These are phyloP conservation scores for Daubentonia madagascariensis DNA, from an alignment of 2,113 vertebrate species.

Conservation along the genomic window DNA sequence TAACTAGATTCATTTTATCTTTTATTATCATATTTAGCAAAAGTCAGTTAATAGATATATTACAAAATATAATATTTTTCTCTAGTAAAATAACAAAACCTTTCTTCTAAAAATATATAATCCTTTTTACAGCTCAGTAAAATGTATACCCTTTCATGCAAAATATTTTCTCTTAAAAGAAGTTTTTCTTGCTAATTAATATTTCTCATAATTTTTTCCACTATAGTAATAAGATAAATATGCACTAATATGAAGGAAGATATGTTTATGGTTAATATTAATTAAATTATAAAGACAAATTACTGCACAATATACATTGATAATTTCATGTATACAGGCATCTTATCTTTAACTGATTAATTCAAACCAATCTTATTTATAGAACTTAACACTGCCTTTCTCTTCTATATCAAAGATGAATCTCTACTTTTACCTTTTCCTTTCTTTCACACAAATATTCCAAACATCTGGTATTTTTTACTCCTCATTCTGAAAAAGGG, in stretches of 20 bases:
- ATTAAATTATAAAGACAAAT: slow-evolving; percentile 19
- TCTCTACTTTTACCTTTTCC: background rate
- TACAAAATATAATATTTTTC: background rate
- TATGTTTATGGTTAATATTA: background rate
- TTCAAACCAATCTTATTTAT: background rate
- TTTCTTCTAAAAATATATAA: background rate
- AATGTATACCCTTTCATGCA: background rate
- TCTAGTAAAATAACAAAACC: background rate
- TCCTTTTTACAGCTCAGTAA: background rate
- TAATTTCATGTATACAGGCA: background rate
- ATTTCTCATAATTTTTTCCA: background rate
- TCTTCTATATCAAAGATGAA: background rate
- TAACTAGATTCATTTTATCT: background rate
- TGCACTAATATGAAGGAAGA: background rate
- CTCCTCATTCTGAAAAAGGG: background rate
- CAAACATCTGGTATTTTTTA: background rate
- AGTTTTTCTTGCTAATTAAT: background rate
- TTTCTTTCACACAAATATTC: background rate
- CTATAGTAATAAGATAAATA: background rate
- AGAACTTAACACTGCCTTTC: background rate
- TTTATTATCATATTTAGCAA: background rate
- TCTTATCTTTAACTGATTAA: background rate
- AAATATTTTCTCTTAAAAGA: background rate
- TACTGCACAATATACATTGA: background rate
- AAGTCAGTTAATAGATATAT: background rate